Evolutionary conservation across 2,888 invertebrate species (phyloP).

Genomic region (Drosophila lacicola): DNA sequence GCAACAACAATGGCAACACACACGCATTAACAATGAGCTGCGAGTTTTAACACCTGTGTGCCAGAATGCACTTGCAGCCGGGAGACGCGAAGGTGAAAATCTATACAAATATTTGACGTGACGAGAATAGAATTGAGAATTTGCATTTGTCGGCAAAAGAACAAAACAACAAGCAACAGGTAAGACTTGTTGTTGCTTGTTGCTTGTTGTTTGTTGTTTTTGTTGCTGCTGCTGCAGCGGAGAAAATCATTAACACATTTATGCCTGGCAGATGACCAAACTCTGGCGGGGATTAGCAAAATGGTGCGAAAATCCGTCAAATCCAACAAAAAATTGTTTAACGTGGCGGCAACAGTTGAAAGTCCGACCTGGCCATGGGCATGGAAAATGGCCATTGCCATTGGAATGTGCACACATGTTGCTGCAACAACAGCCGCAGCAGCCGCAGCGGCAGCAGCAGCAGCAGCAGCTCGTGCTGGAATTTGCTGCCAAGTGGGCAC

Average conservation of each 20-base stretch:
- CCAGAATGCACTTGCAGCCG: constrained; percentile 70
- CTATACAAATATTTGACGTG: constrained; percentile 77
- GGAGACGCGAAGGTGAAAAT: constrained; percentile 53
- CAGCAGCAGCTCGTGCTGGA: constrained; percentile 46
- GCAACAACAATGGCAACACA: constrained; percentile 34
- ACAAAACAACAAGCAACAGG: constrained; percentile 67
- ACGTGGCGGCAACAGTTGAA: constrained; percentile 54
- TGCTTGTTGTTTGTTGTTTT: constrained; percentile 13
- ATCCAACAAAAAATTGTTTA: constrained; percentile 9
- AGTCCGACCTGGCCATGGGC: constrained; percentile 56
- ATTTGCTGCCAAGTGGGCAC: constrained; percentile 55
- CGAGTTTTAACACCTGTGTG: constrained; percentile 76
- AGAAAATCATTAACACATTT: constrained; percentile 71
- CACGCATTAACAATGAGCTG: constrained; percentile 74
- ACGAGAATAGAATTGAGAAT: constrained; percentile 68
- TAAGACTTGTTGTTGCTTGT: constrained; percentile 34
- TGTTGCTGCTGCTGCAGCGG: constrained; percentile 21
- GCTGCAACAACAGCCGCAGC: constrained; percentile 21
- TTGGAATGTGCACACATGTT: constrained; percentile 46
- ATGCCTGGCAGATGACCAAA: constrained; percentile 34
- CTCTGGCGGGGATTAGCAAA: constrained; percentile 46
- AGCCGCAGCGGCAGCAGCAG: constrained; percentile 4
- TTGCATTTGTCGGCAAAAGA: constrained; percentile 78
- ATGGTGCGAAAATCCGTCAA: constrained; percentile 76
- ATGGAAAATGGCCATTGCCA: constrained; percentile 52